phyloP scores from a whole-genome alignment of 2,113 vertebrate genomes.

The Podiceps cristatus region DNA sequence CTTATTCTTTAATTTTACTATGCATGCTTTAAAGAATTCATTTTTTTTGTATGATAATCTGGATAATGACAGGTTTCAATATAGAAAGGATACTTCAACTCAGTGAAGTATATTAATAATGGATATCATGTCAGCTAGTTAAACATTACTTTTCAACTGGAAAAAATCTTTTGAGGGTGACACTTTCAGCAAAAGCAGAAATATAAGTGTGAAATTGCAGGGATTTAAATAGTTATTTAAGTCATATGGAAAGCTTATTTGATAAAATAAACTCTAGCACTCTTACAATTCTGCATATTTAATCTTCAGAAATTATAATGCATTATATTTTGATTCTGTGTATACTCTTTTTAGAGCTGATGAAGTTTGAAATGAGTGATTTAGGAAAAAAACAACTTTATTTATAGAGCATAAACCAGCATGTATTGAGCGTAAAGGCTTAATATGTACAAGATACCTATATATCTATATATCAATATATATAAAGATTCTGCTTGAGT shows the following conservation, averaged over 20 bases:
- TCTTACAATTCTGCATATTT: not conserved
- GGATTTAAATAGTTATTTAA: not conserved
- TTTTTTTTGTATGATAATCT: not conserved
- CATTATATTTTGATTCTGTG: not conserved
- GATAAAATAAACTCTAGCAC: too few species aligned
- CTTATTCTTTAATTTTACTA: not conserved
- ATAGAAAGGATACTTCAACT: not conserved
- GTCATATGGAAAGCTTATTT: not conserved
- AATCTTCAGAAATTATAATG: not conserved
- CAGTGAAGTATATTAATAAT: not conserved
- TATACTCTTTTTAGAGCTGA: not conserved
- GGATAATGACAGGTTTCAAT: not conserved
- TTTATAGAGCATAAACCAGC: not conserved
- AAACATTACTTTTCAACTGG: not conserved
- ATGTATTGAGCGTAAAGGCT: not conserved
- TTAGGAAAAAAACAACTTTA: not conserved
- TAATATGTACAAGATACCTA: not conserved
- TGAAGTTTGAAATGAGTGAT: not conserved
- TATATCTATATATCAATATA: not conserved
- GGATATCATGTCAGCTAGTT: not conserved
- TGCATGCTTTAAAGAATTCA: not conserved
- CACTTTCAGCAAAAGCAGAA: not conserved
- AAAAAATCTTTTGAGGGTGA: not conserved
- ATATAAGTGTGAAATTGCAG: not conserved
- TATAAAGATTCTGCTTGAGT: not conserved